phyloP scores from a whole-genome alignment of 2,888 invertebrate genomes.

The Drosophila glabriapex region DNA sequence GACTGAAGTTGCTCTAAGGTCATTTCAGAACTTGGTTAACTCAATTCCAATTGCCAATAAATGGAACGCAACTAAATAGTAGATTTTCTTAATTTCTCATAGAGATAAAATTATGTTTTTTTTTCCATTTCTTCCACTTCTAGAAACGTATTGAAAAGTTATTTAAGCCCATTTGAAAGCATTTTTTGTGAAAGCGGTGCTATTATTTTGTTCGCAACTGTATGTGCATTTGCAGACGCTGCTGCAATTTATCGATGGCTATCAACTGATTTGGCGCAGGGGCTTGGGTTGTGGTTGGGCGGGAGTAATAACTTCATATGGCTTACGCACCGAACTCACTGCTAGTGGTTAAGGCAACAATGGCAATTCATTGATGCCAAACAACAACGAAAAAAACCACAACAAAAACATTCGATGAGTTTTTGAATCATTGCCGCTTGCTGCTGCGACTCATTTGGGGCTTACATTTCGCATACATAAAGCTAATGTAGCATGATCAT shows the following conservation, averaged over 20 bases:
- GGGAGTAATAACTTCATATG: conserved; percentile 20
- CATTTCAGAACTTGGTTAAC: neutral
- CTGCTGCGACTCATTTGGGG: conserved; percentile 42
- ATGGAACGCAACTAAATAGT: too few species aligned
- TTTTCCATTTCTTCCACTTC: neutral
- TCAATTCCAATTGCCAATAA: neutral
- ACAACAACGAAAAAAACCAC: neutral
- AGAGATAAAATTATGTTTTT: neutral
- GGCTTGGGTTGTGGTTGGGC: neutral
- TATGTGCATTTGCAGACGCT: neutral
- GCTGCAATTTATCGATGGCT: conserved; percentile 12
- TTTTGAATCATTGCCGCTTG: conserved; percentile 40
- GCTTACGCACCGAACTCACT: conserved; percentile 7
- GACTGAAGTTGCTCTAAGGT: neutral
- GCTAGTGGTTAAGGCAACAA: conserved; percentile 28
- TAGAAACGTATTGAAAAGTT: neutral
- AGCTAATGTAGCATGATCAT: conserved; percentile 68
- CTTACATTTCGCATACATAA: conserved; percentile 20
- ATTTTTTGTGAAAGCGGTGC: neutral
- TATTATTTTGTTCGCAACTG: neutral
- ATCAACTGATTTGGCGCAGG: conserved; percentile 24
- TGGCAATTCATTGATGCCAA: conserved; percentile 39
- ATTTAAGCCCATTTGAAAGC: neutral
- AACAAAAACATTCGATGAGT: conserved; percentile 19
- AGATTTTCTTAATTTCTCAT: neutral